A percentile compares a stretch with the other conserved stretches of the same genome.
Conservation (phyloP, 2,797 vertebrate genomes). For the Coracias cyanogaster region DNA sequence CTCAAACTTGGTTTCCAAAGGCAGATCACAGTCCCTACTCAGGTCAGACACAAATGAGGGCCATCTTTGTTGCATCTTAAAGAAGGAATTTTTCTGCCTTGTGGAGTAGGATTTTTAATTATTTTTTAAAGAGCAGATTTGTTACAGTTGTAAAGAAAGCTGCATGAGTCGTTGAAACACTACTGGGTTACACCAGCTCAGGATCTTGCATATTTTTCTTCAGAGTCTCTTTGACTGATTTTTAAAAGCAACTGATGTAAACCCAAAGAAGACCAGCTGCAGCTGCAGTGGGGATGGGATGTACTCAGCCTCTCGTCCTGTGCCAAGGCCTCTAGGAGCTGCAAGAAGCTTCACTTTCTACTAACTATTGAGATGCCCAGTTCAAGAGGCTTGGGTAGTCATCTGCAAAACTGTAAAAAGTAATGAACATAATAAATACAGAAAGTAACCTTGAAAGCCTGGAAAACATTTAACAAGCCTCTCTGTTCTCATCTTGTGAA, state of each 20-base stretch:
- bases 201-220: neutral
- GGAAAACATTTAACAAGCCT: neutral
- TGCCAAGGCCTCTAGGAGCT: neutral
- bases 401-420: neutral
- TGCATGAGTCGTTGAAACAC: neutral
- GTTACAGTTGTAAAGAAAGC: neutral
- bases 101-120: neutral
- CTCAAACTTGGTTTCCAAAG: slow-evolving; percentile 13
- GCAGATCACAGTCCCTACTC: neutral
- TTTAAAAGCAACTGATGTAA: neutral
- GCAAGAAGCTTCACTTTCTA: neutral
- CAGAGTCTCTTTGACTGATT: neutral
- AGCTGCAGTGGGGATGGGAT: neutral
- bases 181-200: neutral
- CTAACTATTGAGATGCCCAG: neutral
- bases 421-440: neutral
- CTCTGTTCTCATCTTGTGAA: neutral
- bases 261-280: neutral
- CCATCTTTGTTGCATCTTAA: neutral
- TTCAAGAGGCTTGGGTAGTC: neutral
- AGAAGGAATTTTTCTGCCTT: neutral
- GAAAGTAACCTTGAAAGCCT: neutral
- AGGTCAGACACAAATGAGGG: neutral
- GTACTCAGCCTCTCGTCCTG: neutral
- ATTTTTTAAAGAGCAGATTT: neutral